Evolutionary conservation across 2,888 invertebrate genomes (phyloP), one percentile per base, ranked within the genome.

Genomic region (Tiliacea citrago): DNA sequence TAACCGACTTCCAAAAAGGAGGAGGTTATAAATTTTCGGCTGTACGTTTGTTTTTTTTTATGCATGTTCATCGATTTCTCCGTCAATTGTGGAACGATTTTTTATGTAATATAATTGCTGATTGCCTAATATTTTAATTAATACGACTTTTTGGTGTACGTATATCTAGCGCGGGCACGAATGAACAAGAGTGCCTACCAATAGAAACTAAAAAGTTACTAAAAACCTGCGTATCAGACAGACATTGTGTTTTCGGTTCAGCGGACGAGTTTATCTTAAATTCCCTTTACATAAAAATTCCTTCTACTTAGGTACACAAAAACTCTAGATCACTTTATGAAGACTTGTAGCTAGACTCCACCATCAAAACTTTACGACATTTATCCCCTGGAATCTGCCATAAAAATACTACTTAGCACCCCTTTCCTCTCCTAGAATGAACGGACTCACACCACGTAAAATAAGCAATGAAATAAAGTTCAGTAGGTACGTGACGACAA

Each of bases 401-500:
- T 35, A 6, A 42, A 13, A 51, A 5, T 47, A 70, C n/a, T 53
- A n/a, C 10, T 16, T 24, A 24, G 10, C 16, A 24, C 24, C 21
- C 63, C 35, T 35, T 62, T 21, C 16, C 16, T 35, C 53, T 39
- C 16, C 42, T 24, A 21, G 13, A 77, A 39, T n/a, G 1, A 39
- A 24, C 39, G 5, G n/a, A 13, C 16, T 9, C n/a, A 6, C 29
- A 77, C 16, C 35, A 51, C 77, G 51, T 68, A 68, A 77, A 51
- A 29, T 42, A 77, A 67, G 42, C 69, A 75, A 77, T 68, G 69
- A 68, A 67, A 35, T 35, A 16, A 42, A 67, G 7, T 68, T 45
- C 42, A n/a, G 9, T 39, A 10, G 1, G n/a, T 53, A 66, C 24
- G 45, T 68, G 58, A 45, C 21, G 4, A 35, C 35, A 76, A 49